Conservation (phyloP, 2,113 vertebrate species). For the Serinus canaria region DNA sequence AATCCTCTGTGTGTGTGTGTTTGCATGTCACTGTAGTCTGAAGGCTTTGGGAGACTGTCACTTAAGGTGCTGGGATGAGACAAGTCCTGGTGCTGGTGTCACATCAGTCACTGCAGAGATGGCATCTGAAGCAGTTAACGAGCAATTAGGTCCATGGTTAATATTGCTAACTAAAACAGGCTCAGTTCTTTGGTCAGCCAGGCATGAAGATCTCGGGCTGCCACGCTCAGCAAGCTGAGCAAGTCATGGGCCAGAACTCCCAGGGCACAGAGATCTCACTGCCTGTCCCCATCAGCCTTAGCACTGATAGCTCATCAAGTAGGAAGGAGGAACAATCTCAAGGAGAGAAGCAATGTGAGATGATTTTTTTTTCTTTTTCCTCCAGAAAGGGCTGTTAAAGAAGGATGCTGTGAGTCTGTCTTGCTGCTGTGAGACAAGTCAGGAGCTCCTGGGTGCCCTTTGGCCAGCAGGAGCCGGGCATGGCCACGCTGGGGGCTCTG, state of each 20-base stretch:
- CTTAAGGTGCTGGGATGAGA: not conserved
- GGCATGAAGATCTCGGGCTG: not conserved
- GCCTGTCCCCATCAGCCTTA: accelerated
- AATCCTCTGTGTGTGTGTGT: not conserved
- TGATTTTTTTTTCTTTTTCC: not conserved
- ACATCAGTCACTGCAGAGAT: not conserved
- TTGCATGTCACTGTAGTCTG: not conserved
- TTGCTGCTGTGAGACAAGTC: not conserved
- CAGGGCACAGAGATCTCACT: not conserved
- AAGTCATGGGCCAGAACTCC: not conserved
- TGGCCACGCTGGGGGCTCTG: accelerated
- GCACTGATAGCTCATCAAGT: not conserved
- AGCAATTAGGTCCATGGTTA: conserved; percentile 24
- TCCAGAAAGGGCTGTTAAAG: not conserved
- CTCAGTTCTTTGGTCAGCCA: not conserved
- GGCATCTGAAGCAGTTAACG: not conserved
- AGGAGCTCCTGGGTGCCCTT: not conserved
- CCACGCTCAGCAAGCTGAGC: not conserved
- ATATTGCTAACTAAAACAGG: not conserved
- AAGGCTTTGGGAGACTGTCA: not conserved
- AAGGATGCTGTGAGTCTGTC: not conserved
- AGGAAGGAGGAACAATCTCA: not conserved
- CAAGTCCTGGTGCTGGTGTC: not conserved
- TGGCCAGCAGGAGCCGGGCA: not conserved
- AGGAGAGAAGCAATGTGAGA: not conserved